These are phyloP conservation scores for Tarsius wallacei DNA, from an alignment of 2,797 vertebrate species.

Conservation along the genomic window DNA sequence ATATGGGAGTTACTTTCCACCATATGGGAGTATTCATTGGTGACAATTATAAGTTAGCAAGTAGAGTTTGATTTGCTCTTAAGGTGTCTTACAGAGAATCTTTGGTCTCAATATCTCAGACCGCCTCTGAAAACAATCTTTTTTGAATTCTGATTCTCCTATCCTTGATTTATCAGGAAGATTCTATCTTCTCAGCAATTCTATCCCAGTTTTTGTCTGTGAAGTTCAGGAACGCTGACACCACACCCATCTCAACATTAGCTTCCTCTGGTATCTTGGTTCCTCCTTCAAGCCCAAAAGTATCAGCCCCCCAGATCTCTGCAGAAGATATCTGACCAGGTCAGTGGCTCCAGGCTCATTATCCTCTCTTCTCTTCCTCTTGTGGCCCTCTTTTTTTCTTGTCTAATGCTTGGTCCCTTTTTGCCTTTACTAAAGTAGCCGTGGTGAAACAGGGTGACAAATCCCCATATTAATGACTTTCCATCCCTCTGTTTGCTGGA, in stretches of 20 bases:
- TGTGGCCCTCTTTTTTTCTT: neutral
- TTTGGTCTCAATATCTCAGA: neutral
- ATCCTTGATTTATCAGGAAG: neutral
- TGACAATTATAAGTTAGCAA: neutral
- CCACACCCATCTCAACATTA: neutral
- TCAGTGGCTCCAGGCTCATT: fast-evolving
- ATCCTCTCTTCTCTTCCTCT: neutral
- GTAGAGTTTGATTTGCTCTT: conserved; percentile 1
- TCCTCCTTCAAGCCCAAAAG: neutral
- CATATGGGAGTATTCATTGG: neutral
- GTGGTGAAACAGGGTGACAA: neutral
- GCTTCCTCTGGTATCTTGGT: neutral
- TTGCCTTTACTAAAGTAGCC: neutral
- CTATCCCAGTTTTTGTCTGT: neutral
- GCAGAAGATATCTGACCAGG: neutral
- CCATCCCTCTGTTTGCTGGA: neutral
- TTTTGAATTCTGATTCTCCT: neutral
- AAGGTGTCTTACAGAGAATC: neutral
- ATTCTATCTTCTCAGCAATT: neutral
- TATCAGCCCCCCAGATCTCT: neutral
- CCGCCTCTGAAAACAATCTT: neutral
- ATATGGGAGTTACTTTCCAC: neutral
- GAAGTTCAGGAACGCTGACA: neutral
- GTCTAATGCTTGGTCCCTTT: neutral
- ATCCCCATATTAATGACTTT: neutral